phyloP scores from a whole-genome alignment of 2,797 vertebrate genomes.

The Poeciliopsis gracilis region DNA sequence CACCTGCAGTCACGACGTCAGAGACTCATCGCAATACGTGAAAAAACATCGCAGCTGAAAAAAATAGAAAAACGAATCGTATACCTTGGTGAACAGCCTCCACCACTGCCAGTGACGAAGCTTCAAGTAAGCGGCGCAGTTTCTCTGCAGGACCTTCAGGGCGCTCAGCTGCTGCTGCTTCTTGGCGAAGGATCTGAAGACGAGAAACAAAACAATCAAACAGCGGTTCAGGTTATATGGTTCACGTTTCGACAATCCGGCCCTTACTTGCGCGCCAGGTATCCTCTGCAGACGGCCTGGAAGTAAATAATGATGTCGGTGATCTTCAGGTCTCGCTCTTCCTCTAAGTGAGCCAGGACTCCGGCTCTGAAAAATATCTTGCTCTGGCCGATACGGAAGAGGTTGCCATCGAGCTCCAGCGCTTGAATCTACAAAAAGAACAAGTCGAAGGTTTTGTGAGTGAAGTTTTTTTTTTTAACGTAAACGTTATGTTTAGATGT shows the following conservation, averaged over 20 bases:
- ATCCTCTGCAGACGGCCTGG: conserved; percentile 95
- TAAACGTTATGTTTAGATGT: background rate
- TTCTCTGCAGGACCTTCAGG: conserved; percentile 95
- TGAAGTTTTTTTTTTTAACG: background rate
- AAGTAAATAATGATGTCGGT: conserved; percentile 99
- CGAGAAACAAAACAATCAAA: background rate
- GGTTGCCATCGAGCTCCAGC: conserved; percentile 92
- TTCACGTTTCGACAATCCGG: background rate
- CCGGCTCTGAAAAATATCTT: conserved; percentile 99
- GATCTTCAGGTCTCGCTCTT: conserved; percentile 97
- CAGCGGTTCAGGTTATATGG: conserved; percentile 4
- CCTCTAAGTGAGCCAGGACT: conserved; percentile 95
- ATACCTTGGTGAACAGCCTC: conserved; percentile 98
- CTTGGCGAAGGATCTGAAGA: conserved; percentile 92
- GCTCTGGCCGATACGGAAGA: conserved; percentile 97
- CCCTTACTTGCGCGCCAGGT: conserved; percentile 94
- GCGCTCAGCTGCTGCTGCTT: conserved; percentile 98
- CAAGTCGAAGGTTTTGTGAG: background rate
- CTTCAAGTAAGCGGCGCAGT: conserved; percentile 95
- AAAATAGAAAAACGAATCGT: background rate
- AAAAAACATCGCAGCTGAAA: background rate
- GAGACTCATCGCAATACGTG: background rate
- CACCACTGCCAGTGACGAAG: conserved; percentile 99
- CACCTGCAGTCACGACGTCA: conserved; percentile 80
- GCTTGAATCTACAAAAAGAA: conserved; percentile 86